Evolutionary conservation across 2,113 vertebrate species (phyloP), one percentile per base, ranked within the genome.

Genomic region (Dendrocopos noguchii): DNA sequence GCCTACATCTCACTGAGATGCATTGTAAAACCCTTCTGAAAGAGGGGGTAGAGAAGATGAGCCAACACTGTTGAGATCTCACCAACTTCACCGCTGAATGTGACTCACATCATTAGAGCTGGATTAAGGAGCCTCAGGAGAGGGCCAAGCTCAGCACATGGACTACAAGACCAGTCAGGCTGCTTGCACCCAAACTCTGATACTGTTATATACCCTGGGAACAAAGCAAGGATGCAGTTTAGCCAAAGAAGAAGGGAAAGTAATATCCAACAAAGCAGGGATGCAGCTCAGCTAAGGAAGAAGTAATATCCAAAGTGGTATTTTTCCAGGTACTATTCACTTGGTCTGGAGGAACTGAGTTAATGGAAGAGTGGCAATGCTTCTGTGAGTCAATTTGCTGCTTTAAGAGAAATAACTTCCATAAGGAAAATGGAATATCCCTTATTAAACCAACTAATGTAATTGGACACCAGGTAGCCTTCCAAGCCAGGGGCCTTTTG

Each of bases 31-130:
- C 39, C 29, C n/a, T 64, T n/a, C 39, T 79, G 63, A 33, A 3
- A 67, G 47, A 59, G 42, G 15, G 15, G 15, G 18, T 12, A 10
- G 53, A 0, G 0, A 39, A 66, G 55, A 15, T 13, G 50, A 61
- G n/a, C 16, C 47, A 34, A 3, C 0, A 0, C 18, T 0, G 0
- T 27, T 0, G 9, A 86, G 47, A 55, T 9, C 27, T 47, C n/a
- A 44, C 73, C 50, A 70, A 7, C 27, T 42, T 70, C 29, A 2
- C 15, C 3, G 9, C 66, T 16, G 39, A 34, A 63, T 1, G 9
- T 12, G 66, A 27, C 12, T 61, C 22, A 2, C 1, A 2, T 46
- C 66, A 15, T 25, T 44, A 90, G 8, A 84, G n/a, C 7, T 52
- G 53, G 20, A 8, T 12, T 68, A 64, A 71, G 19, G 22, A 34